Conservation (phyloP, 2,797 vertebrate species). For the Tenualosa ilisha region DNA sequence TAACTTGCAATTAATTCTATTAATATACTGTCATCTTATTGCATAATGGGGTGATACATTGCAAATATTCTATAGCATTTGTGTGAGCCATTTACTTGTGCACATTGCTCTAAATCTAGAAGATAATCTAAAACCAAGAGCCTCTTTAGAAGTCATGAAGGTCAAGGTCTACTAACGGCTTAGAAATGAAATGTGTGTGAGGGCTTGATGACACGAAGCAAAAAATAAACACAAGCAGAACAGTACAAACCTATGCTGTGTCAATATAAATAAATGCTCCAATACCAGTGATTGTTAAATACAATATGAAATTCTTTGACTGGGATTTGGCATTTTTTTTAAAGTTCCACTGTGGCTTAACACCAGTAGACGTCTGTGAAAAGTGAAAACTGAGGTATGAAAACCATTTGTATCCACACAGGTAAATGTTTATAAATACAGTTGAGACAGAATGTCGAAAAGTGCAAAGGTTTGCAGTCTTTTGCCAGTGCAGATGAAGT, state of each 20-base stretch:
- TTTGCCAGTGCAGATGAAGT: not conserved
- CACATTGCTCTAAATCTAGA: not conserved
- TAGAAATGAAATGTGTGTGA: not conserved
- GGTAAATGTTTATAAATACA: constrained; percentile 3
- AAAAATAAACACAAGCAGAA: not conserved
- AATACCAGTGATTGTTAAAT: not conserved
- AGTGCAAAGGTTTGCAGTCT: constrained; percentile 53
- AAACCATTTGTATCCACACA: not conserved
- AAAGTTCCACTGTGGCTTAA: not conserved
- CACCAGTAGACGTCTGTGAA: not conserved
- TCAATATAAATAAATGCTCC: not conserved
- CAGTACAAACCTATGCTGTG: not conserved
- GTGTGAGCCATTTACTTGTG: not conserved
- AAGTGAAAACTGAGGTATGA: not conserved
- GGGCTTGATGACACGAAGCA: not conserved
- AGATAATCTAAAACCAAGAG: not conserved
- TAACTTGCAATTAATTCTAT: not conserved
- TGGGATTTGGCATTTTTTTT: not conserved
- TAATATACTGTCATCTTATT: not conserved
- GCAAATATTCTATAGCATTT: not conserved
- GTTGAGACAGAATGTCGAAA: constrained; percentile 36
- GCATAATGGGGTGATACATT: not conserved
- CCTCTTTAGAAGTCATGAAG: not conserved
- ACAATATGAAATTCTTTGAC: not conserved
- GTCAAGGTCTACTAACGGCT: not conserved